These are phyloP conservation scores for Monomorium pharaonis DNA, from an alignment of 1,140 invertebrate genomes.

Conservation along the genomic window DNA sequence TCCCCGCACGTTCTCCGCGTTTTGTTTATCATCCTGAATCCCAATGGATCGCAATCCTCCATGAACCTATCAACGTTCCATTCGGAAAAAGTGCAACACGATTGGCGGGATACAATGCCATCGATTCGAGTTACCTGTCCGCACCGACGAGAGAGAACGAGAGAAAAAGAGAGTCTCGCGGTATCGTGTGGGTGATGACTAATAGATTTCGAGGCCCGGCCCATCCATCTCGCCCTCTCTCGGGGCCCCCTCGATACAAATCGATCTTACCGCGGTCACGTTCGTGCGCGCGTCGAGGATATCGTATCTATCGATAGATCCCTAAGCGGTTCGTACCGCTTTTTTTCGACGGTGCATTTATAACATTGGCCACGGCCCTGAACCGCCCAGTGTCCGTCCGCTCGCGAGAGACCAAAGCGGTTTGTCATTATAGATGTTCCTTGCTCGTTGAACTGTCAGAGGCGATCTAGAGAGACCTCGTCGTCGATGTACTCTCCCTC, in stretches of 20 bases:
- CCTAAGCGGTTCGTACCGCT: conserved; percentile 46
- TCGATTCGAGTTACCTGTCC: conserved; percentile 78
- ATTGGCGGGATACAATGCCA: conserved; percentile 73
- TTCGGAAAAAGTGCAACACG: conserved; percentile 70
- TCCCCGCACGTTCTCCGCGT: not conserved
- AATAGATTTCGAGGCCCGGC: conserved; percentile 80
- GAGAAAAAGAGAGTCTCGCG: not conserved
- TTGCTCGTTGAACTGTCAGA: conserved; percentile 47
- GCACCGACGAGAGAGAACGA: conserved; percentile 62
- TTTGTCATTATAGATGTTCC: conserved; percentile 70
- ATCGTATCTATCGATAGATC: conserved; percentile 73
- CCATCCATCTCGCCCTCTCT: conserved; percentile 80
- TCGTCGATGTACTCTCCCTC: conserved; percentile 35
- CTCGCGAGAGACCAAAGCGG: conserved; percentile 64
- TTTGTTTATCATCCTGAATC: conserved; percentile 51
- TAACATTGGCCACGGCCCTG: conserved; percentile 74
- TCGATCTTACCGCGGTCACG: conserved; percentile 74
- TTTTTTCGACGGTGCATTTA: conserved; percentile 68
- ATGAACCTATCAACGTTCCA: conserved; percentile 76
- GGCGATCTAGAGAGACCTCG: conserved; percentile 30
- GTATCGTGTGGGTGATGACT: conserved; percentile 80
- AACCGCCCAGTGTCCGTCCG: conserved; percentile 64
- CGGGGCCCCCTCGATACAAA: conserved; percentile 76
- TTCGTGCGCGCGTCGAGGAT: conserved; percentile 64
- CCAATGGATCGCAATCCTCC: conserved; percentile 67